Evolutionary conservation across 2,113 vertebrate genomes (phyloP).

Genomic region (Pelodiscus sinensis): DNA sequence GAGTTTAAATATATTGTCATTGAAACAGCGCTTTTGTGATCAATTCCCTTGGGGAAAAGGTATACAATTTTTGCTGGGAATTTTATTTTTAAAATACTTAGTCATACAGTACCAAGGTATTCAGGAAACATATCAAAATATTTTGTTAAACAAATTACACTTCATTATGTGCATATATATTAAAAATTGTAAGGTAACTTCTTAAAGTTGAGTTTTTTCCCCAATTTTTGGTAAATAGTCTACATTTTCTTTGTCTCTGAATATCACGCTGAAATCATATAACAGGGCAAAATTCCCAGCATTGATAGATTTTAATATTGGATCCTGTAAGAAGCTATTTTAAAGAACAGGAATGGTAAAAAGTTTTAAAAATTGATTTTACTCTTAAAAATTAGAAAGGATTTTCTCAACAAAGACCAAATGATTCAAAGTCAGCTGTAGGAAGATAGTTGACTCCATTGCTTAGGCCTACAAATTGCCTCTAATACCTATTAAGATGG

Average conservation of each 20-base stretch:
- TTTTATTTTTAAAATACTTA: neutral
- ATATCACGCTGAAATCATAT: neutral
- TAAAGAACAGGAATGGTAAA: too few species aligned
- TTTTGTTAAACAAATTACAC: neutral
- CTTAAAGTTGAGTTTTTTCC: neutral
- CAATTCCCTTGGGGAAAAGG: neutral
- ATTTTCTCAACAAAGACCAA: too few species aligned
- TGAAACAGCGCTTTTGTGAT: accelerated
- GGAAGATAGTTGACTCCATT: neutral
- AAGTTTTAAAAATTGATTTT: too few species aligned
- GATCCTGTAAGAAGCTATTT: too few species aligned
- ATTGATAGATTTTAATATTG: too few species aligned
- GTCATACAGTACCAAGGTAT: neutral
- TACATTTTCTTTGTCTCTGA: neutral
- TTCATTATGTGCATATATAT: neutral
- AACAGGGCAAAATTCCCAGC: too few species aligned
- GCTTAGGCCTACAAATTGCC: neutral
- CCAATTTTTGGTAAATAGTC: neutral
- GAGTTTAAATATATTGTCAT: neutral
- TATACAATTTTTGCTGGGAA: accelerated
- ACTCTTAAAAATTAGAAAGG: too few species aligned
- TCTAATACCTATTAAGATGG: neutral
- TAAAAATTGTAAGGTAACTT: neutral
- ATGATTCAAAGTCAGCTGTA: neutral
- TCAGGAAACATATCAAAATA: neutral